Conservation (phyloP, 1,140 invertebrate genomes). For the Akabosia matsudoensis region DNA sequence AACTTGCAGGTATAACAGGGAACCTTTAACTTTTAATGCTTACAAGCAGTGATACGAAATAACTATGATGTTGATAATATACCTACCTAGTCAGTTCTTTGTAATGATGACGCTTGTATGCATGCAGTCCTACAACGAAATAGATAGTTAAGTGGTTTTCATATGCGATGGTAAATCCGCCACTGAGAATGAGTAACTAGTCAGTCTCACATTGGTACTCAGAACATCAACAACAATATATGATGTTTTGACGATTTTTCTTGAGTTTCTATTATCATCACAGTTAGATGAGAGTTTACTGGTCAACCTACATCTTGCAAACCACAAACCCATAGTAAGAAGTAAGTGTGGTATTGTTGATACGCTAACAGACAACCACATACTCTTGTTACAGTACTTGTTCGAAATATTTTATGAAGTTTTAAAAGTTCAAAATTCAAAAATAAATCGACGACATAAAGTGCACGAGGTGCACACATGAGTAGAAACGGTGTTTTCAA, state of each 20-base stretch:
- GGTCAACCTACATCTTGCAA: conserved; percentile 1
- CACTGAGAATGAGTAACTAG: conserved; percentile 5
- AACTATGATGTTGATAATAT: not conserved
- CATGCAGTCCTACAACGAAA: conserved; percentile 1
- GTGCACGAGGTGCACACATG: too few relatives aligned
- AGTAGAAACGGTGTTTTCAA: too few relatives aligned
- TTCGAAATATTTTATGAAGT: too few relatives aligned
- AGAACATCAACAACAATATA: conserved; percentile 15
- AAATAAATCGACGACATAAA: too few relatives aligned
- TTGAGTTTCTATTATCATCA: conserved; percentile 2
- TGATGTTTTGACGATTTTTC: not conserved
- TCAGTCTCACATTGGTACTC: conserved; percentile 20
- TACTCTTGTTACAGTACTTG: too few relatives aligned
- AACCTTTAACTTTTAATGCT: not conserved
- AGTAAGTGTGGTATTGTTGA: not conserved
- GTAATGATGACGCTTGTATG: not conserved
- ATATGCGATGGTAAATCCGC: not conserved
- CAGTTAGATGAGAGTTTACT: not conserved
- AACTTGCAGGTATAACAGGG: not conserved
- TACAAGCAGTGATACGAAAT: not conserved
- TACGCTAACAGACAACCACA: too few relatives aligned
- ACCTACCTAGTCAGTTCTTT: too few relatives aligned
- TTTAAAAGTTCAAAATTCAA: too few relatives aligned
- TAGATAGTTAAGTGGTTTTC: not conserved
- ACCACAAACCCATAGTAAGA: not conserved